A percentile compares a stretch with the other conserved stretches of the same genome.
Evolutionary conservation across 1,140 invertebrate genomes (phyloP).

Genomic region (Drosophila mauritiana): DNA sequence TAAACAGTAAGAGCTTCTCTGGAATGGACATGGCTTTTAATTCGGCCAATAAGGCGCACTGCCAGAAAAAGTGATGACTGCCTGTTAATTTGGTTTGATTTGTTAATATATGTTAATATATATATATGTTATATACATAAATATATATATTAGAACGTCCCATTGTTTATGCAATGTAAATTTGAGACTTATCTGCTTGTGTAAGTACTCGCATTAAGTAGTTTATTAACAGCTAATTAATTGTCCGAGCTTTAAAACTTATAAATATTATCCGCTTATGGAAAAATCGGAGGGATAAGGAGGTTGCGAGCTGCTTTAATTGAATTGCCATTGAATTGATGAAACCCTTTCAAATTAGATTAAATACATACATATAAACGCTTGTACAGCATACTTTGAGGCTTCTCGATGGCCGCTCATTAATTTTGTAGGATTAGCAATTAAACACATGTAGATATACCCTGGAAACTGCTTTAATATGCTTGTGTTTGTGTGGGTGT

Average conservation of each 20-base stretch:
- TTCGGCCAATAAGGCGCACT: conserved; percentile 12
- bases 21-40: conserved; percentile 41
- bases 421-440: conserved; percentile 58
- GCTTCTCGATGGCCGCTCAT: conserved; percentile 35
- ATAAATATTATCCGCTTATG: not conserved
- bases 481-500: not conserved
- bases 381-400: conserved; percentile 21
- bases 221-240: conserved; percentile 1
- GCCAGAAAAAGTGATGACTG: not conserved
- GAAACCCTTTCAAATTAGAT: conserved; percentile 31
- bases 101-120: too few relatives aligned
- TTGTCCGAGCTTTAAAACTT: not conserved
- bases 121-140: too few relatives aligned
- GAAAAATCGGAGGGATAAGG: not conserved
- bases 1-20: conserved; percentile 27
- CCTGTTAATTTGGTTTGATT: not conserved
- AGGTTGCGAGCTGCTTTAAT: conserved; percentile 9
- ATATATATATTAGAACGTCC: too few relatives aligned
- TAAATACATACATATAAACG: conserved; percentile 12
- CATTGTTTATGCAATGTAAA: too few relatives aligned
- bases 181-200: not conserved
- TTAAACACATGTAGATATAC: conserved; percentile 45
- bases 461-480: not conserved
- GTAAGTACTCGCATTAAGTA: not conserved
- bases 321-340: conserved; percentile 36